A percentile compares a stretch with the other conserved stretches of the same genome.
Evolutionary conservation across 1,140 invertebrate genomes (phyloP).

Genomic region (Pissodes strobi): DNA sequence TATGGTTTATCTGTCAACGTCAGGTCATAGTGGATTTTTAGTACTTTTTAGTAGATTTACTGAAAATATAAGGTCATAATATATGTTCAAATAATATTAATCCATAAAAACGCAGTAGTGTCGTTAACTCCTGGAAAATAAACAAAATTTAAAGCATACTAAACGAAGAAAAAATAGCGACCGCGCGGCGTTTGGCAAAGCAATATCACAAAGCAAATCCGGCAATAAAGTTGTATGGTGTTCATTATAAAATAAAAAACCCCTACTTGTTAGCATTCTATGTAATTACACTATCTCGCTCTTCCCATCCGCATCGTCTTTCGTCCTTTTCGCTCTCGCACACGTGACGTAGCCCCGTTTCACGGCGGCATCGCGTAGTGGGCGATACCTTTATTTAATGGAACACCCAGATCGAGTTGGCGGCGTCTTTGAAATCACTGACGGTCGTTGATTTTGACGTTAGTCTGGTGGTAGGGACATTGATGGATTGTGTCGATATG

Average conservation of each 20-base stretch:
- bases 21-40: no score
- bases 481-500: background rate
- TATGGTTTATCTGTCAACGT: no score
- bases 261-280: constrained; percentile 46
- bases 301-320: constrained; percentile 1
- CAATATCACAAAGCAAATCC: no score
- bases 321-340: constrained; percentile 10
- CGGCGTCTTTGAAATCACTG: constrained; percentile 49
- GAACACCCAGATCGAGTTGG: constrained; percentile 51
- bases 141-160: no score
- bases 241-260: constrained; percentile 42
- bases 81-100: no score
- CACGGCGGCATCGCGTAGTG: constrained; percentile 27
- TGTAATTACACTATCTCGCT: constrained; percentile 40
- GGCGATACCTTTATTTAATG: constrained; percentile 47
- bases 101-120: no score
- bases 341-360: constrained; percentile 1
- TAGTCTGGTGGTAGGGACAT: background rate
- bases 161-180: no score
- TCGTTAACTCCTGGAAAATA: no score
- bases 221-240: constrained; percentile 39
- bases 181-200: no score
- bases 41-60: no score
- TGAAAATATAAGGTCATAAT: no score
- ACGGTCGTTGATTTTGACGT: constrained; percentile 41